phyloP scores from a whole-genome alignment of 1,140 invertebrate genomes.

The Eriosoma lanigerum region DNA sequence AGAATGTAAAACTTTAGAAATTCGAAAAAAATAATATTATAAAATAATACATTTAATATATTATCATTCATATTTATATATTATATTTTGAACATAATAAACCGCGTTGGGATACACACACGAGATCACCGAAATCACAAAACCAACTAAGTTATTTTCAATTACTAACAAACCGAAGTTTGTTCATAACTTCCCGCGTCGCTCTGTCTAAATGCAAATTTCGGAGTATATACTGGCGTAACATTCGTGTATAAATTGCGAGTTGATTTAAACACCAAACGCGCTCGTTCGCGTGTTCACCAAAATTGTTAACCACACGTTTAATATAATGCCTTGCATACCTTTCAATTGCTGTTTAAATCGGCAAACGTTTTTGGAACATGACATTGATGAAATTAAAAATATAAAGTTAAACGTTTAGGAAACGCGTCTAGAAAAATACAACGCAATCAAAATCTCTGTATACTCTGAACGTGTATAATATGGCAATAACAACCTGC shows the following conservation, averaged over 20 bases:
- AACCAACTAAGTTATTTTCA: constrained; percentile 6
- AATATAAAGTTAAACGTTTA: neutral
- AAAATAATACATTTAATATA: too few species aligned
- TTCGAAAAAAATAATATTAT: too few species aligned
- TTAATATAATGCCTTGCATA: too few species aligned
- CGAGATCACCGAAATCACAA: neutral
- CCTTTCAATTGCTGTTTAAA: neutral
- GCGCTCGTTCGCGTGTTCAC: constrained; percentile 5
- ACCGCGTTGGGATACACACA: neutral
- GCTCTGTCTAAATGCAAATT: constrained; percentile 45
- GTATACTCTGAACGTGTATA: too few species aligned
- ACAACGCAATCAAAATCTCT: too few species aligned
- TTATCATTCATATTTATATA: too few species aligned
- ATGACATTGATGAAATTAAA: neutral
- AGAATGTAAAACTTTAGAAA: too few species aligned
- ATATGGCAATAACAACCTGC: too few species aligned
- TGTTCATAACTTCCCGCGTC: constrained; percentile 33
- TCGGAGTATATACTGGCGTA: neutral
- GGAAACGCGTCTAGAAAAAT: neutral
- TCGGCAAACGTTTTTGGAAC: neutral
- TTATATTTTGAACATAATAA: too few species aligned
- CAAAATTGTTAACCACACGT: constrained; percentile 21
- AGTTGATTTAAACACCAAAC: constrained; percentile 34
- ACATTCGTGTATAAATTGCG: constrained; percentile 3
- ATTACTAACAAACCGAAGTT: constrained; percentile 20